These are phyloP conservation scores for Myripristis jacobus DNA, from an alignment of 2,797 vertebrate species.

Conservation along the genomic window DNA sequence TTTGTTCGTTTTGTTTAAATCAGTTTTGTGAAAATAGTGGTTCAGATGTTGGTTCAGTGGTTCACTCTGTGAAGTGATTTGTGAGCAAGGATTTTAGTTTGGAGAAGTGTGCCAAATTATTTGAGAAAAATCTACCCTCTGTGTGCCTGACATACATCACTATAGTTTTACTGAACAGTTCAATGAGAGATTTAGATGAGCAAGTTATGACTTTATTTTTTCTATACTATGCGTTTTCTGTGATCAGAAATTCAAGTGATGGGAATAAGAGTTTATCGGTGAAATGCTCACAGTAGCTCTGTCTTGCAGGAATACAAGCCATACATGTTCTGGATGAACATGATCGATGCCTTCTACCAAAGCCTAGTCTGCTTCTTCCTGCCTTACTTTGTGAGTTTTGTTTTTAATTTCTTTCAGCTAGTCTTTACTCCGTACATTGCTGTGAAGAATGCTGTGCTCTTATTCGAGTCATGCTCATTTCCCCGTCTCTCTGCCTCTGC, in stretches of 20 bases:
- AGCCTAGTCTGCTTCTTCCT: slow-evolving; percentile 98
- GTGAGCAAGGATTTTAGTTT: too few relatives aligned
- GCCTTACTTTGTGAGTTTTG: slow-evolving; percentile 94
- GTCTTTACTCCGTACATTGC: not conserved
- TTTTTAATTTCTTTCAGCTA: slow-evolving; percentile 1
- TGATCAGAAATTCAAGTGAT: not conserved
- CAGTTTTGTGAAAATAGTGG: too few relatives aligned
- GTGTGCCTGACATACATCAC: too few relatives aligned
- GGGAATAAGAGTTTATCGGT: not conserved
- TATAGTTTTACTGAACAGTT: too few relatives aligned
- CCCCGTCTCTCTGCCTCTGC: not conserved
- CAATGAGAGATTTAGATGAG: too few relatives aligned
- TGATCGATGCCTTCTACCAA: slow-evolving; percentile 98
- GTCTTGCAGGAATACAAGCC: slow-evolving; percentile 92
- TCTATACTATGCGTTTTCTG: too few relatives aligned
- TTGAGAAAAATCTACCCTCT: too few relatives aligned
- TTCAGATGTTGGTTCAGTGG: too few relatives aligned
- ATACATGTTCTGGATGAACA: slow-evolving; percentile 98
- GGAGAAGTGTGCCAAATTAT: too few relatives aligned
- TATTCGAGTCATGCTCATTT: not conserved
- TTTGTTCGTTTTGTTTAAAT: too few relatives aligned
- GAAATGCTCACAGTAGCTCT: slow-evolving; percentile 3
- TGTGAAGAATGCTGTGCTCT: not conserved
- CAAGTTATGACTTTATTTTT: too few relatives aligned
- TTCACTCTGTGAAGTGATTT: too few relatives aligned